Evolutionary conservation across 64 coral and sea anemone genomes (phyloP).

Genomic region (Stichodactyla mertensii): DNA sequence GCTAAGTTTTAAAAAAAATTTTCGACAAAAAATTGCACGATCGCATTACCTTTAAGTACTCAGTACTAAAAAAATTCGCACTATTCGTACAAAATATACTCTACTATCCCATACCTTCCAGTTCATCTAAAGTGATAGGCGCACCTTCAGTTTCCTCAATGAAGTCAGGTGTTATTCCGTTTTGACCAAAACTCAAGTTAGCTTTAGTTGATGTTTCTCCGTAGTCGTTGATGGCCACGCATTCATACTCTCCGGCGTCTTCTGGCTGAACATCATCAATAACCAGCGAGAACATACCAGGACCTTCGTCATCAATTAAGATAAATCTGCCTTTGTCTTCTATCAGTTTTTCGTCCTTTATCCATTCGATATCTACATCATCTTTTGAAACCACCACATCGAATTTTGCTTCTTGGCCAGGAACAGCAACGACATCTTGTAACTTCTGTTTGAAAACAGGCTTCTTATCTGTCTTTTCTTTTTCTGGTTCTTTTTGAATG

Average conservation of each 20-base stretch:
- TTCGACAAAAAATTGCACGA: too few species aligned
- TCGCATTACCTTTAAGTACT: too few species aligned
- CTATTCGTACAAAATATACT: neutral
- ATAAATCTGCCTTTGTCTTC: conserved; percentile 76
- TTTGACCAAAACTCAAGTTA: conserved; percentile 33
- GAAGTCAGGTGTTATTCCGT: conserved; percentile 11
- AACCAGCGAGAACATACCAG: conserved; percentile 47
- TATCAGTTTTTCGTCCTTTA: conserved; percentile 50
- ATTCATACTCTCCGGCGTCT: conserved; percentile 38
- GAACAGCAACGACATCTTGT: conserved; percentile 28
- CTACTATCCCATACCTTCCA: neutral
- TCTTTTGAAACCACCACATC: conserved; percentile 47
- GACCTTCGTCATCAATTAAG: conserved; percentile 64
- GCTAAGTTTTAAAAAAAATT: too few species aligned
- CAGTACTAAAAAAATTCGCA: neutral
- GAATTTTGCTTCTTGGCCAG: conserved; percentile 61
- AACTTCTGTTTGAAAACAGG: conserved; percentile 56
- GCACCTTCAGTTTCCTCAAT: conserved; percentile 16
- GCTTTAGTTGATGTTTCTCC: conserved; percentile 38
- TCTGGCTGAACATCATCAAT: conserved; percentile 52
- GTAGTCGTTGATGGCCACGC: conserved; percentile 48
- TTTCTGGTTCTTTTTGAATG: neutral
- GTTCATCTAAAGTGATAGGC: conserved; percentile 2
- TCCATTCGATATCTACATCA: conserved; percentile 58
- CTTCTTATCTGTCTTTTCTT: conserved; percentile 21